phyloP scores from a whole-genome alignment of 1,140 invertebrate genomes.

The Drosophila gunungcola region DNA sequence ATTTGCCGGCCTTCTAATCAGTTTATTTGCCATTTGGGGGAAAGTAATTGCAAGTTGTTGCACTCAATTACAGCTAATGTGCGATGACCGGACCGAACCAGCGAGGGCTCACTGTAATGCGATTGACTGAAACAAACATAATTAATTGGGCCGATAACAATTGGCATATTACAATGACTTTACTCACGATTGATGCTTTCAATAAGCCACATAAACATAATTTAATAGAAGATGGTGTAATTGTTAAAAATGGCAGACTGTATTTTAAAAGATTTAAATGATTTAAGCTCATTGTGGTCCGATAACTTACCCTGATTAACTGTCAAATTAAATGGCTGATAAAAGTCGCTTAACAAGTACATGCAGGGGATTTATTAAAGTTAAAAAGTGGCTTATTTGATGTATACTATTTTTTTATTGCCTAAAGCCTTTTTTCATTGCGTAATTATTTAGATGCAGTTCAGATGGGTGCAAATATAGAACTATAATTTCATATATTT shows the following conservation, averaged over 20 bases:
- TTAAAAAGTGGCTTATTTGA: too few relatives aligned
- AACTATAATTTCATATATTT: too few relatives aligned
- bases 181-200: background rate
- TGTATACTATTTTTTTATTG: too few relatives aligned
- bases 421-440: too few relatives aligned
- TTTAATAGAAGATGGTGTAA: background rate
- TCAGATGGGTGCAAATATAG: too few relatives aligned
- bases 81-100: background rate
- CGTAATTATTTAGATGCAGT: too few relatives aligned
- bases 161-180: background rate
- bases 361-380: too few relatives aligned
- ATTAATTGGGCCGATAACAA: background rate
- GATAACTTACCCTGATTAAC: background rate
- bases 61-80: slow-evolving; percentile 58
- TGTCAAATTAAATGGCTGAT: too few relatives aligned
- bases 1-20: slow-evolving; percentile 38
- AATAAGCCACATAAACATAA: slow-evolving; percentile 1
- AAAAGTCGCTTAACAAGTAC: too few relatives aligned
- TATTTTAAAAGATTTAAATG: background rate
- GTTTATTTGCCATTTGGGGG: slow-evolving; percentile 42
- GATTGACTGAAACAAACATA: background rate
- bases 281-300: background rate
- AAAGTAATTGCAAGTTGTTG: slow-evolving; percentile 60
- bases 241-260: background rate
- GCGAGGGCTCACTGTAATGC: background rate